phyloP scores from a whole-genome alignment of 2,888 invertebrate genomes.

The Sinopyrophorus schimmeli region DNA sequence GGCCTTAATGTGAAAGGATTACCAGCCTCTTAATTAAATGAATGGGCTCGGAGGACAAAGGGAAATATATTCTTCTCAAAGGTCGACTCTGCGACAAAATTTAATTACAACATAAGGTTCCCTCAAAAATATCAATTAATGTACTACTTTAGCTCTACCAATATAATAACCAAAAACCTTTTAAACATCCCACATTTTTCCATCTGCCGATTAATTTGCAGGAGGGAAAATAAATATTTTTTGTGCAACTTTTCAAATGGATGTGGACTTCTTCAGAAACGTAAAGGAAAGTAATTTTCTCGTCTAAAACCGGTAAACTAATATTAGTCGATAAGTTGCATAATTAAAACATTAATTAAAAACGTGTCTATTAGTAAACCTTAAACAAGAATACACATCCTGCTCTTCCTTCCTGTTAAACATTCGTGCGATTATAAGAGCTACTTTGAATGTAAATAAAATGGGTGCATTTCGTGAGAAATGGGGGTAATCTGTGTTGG shows the following conservation, averaged over 20 bases:
- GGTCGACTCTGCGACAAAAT: slow-evolving; percentile 10
- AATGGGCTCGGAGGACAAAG: slow-evolving; percentile 26
- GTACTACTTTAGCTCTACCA: too few species aligned
- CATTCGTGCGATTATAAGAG: slow-evolving; percentile 28
- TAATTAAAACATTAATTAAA: slow-evolving; percentile 38
- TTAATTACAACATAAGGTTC: too few species aligned
- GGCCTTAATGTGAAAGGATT: slow-evolving; percentile 31
- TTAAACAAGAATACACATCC: slow-evolving; percentile 32
- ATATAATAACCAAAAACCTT: too few species aligned
- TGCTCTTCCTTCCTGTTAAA: slow-evolving; percentile 28
- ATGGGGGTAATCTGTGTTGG: slow-evolving; percentile 27
- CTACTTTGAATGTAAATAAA: slow-evolving; percentile 28
- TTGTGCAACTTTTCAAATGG: too few species aligned
- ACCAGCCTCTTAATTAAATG: slow-evolving; percentile 32
- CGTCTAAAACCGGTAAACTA: slow-evolving; percentile 23
- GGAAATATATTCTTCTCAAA: slow-evolving; percentile 15
- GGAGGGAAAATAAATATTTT: too few species aligned
- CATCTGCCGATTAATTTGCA: too few species aligned
- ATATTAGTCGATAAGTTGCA: slow-evolving; percentile 27
- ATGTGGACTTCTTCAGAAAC: too few species aligned
- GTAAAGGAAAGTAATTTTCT: neutral
- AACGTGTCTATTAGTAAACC: slow-evolving; percentile 38
- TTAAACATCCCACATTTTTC: too few species aligned
- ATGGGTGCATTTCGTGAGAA: slow-evolving; percentile 30
- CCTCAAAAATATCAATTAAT: too few species aligned